A percentile compares a stretch with the other conserved stretches of the same genome.
Evolutionary conservation across 2,797 vertebrate species (phyloP).

Genomic region (Halcyon leucocephala): DNA sequence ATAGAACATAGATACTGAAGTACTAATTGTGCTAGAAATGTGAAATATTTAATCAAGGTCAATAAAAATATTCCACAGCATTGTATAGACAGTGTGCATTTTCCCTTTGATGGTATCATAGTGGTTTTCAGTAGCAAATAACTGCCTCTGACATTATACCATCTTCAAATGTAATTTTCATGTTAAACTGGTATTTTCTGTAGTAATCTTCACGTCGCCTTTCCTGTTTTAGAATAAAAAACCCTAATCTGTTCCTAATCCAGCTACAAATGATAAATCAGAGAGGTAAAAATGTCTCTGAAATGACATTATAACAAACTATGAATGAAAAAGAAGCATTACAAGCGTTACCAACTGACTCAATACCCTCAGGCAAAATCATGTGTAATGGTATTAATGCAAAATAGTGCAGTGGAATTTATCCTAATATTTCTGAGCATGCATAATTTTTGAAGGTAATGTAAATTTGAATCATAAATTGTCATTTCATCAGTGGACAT

Average conservation of each 20-base stretch:
- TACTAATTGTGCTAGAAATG: conserved; percentile 5
- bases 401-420: conserved; percentile 59
- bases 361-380: conserved; percentile 62
- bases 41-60: not conserved
- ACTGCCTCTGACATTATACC: conserved; percentile 33
- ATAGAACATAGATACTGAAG: not conserved
- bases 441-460: conserved; percentile 51
- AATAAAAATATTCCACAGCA: not conserved
- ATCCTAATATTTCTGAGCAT: conserved; percentile 55
- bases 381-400: conserved; percentile 35
- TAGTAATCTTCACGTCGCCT: not conserved
- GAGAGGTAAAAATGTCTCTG: conserved; percentile 17
- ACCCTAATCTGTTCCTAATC: conserved; percentile 53
- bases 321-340: conserved; percentile 61
- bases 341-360: conserved; percentile 26
- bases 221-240: conserved; percentile 49
- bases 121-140: conserved; percentile 20
- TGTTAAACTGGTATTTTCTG: conserved; percentile 43
- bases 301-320: conserved; percentile 64
- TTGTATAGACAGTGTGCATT: not conserved
- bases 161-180: conserved; percentile 44
- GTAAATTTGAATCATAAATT: conserved; percentile 29
- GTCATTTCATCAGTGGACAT: conserved; percentile 5
- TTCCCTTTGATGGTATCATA: conserved; percentile 18
- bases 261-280: conserved; percentile 58